Base-by-base conservation (phyloP, 2,888 invertebrate species). In the Thecocarcelia acutangulata region DNA sequence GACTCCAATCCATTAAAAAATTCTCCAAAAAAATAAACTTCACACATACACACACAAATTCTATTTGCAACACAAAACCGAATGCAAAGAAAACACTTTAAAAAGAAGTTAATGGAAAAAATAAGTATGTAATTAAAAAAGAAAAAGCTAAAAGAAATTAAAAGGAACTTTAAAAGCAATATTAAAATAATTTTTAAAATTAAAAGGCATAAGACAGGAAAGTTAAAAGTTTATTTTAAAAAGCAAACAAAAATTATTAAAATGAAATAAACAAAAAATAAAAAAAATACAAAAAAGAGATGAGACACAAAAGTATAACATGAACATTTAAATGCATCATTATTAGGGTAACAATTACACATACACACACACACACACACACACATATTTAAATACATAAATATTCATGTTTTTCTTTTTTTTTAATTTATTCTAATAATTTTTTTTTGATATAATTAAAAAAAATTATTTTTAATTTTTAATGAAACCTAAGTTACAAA, bases 1-100 rank as follows among this genome's bases (percentile, higher is more conserved):
- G 92, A 95, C 97, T 86, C 96, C 96, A 89, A 96, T 97, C 91
- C 96, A 97, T 93, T 96, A 95, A 87, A 85, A 76, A 79, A 50
- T 50, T 46, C 61, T 40, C 58, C 24, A 11, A 15, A 24, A 56
- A 77, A 21, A 69, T n/a, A 3, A 42, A 56, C 48, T 59, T 42
- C 37, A 61, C 3, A 72, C 42, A 46, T 37, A 58, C 44, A 64
- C 17, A 50, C n/a, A 63, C 28, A 77, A 63, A 42, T 54, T 13
- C 54, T 50, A 63, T 64, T 61, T 76, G 61, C 61, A 61, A 44
- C 69, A 69, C 33, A 52, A 15, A 58, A 73, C 52, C 54, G 40
- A 76, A 76, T 69, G 50, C 77, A 78, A 48, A 63, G 69, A 66
- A 50, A 63, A 76, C 50, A 66, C 21, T 8, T 52, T 56, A 74